phyloP scores from a whole-genome alignment of 2,888 invertebrate species.

The Drosophila rellima region DNA sequence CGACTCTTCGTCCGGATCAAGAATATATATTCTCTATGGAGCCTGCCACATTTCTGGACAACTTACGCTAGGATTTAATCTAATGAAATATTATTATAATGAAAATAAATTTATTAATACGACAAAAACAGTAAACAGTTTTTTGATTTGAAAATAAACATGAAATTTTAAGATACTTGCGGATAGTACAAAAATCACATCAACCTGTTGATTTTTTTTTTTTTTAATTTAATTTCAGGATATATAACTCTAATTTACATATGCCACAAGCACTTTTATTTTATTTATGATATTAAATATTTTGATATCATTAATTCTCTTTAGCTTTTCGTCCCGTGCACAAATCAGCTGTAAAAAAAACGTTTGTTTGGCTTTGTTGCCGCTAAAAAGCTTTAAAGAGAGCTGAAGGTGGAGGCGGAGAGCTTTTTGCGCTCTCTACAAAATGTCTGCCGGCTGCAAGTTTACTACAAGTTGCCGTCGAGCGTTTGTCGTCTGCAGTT shows the following conservation, averaged over 20 bases:
- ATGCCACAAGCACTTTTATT: not conserved
- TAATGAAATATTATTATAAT: too few relatives aligned
- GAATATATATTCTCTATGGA: not conserved
- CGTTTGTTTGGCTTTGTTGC: conserved; percentile 26
- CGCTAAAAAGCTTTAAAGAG: conserved; percentile 38
- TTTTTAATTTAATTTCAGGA: not conserved
- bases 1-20: not conserved
- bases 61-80: too few relatives aligned
- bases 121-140: not conserved
- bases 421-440: conserved; percentile 46
- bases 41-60: too few relatives aligned
- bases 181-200: too few relatives aligned
- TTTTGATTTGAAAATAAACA: not conserved
- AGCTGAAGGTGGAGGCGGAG: conserved; percentile 17
- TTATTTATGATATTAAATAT: not conserved
- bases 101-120: too few relatives aligned
- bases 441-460: conserved; percentile 47
- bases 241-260: too few relatives aligned
- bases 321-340: conserved; percentile 30
- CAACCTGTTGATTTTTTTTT: not conserved
- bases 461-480: conserved; percentile 32
- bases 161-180: not conserved
- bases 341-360: conserved; percentile 41
- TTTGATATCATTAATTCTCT: too few relatives aligned
- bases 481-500: conserved; percentile 35